phyloP scores from a whole-genome alignment of 2,797 vertebrate species.

The Platalea minor region DNA sequence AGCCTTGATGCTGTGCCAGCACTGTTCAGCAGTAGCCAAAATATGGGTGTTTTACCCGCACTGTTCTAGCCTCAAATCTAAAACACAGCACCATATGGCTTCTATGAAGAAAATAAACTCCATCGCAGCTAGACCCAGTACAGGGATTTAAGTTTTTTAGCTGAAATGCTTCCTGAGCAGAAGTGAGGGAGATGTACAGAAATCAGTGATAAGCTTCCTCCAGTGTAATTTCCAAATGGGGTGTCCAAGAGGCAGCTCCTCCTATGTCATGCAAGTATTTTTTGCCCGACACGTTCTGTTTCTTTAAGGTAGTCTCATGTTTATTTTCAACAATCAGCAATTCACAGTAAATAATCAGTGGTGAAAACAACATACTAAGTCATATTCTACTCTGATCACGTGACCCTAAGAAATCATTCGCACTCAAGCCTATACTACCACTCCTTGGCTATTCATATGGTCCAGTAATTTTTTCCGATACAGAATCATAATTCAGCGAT shows the following conservation, averaged over 20 bases:
- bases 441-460: neutral
- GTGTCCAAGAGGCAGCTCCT: neutral
- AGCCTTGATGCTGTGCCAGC: neutral
- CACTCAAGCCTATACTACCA: neutral
- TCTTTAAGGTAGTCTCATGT: rapidly evolving
- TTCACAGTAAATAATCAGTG: neutral
- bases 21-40: neutral
- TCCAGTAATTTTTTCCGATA: neutral
- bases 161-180: neutral
- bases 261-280: neutral
- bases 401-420: neutral
- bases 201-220: neutral
- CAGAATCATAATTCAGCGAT: neutral
- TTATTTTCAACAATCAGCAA: neutral
- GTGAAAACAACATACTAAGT: neutral
- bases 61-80: neutral
- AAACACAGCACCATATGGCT: neutral
- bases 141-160: neutral
- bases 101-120: neutral
- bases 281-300: neutral
- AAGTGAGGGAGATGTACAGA: neutral
- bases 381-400: neutral
- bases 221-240: neutral
- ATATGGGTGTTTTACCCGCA: rapidly evolving
- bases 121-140: neutral